Evolutionary conservation across 2,113 vertebrate genomes (phyloP), one percentile per base, ranked within the genome.

Genomic region (Spea bombifrons): DNA sequence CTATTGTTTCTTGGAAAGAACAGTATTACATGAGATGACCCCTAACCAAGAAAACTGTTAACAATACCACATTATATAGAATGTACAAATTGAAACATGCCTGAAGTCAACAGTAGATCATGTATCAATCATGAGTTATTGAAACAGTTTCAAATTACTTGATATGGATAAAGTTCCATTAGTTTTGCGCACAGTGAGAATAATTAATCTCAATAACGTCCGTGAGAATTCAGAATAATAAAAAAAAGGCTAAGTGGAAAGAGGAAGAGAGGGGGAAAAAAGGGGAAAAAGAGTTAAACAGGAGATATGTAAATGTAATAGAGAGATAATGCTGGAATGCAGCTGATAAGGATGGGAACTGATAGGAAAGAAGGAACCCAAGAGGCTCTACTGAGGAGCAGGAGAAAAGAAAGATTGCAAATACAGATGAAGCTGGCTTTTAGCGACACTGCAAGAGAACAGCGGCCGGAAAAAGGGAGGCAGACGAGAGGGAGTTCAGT

Each of bases 301-400:
- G 77, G n/a, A 73, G 70, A 57, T 73, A 59, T 47, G 77, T n/a
- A 81, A 89, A 85, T 79, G 86, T 81, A 80, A 75, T 17, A 2
- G 57, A 3, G 16, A 88, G 92, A 92, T 91, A 91, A 82, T 84
- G 73, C 67, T 87, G 88, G 89, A 91, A 92, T 88, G 89, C 76
- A 55, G 43, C 75, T 81, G 91, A 90, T 90, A 88, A 90, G 86
- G 81, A 75, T 12, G 81, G 53, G 12, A 17, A 65, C 30, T 13
- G 84, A 86, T 80, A 81, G 6, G 70, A 77, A 52, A 71, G 55
- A 84, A 83, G 84, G 81, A 75, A 86, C 68, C 82, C 78, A 76
- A 84, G 84, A 87, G 82, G 83, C 86, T 84, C 75, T 84, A 57
- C 82, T 76, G 78, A 84, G 83, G 86, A 84, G 78, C 8, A 80